These are phyloP conservation scores for Ictalurus furcatus DNA, from an alignment of 2,113 vertebrate species.

Conservation along the genomic window DNA sequence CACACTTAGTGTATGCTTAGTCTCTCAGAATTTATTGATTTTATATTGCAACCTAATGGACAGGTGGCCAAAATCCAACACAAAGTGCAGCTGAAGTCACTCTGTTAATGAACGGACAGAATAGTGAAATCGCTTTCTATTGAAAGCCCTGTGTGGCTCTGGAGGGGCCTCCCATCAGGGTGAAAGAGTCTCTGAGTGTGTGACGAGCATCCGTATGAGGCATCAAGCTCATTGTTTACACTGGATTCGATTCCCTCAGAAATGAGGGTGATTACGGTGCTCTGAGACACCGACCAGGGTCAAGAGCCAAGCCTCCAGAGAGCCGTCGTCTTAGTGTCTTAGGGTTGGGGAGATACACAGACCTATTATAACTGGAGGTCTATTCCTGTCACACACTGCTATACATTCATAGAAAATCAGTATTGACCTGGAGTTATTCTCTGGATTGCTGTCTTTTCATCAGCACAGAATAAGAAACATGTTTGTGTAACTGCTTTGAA, in stretches of 20 bases:
- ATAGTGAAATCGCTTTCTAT: slow-evolving; percentile 41
- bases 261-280: slow-evolving; percentile 54
- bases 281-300: slow-evolving; percentile 51
- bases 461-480: slow-evolving; percentile 1
- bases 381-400: slow-evolving; percentile 42
- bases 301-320: slow-evolving; percentile 49
- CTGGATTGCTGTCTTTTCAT: slow-evolving; percentile 15
- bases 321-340: slow-evolving; percentile 35
- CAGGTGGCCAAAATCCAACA: slow-evolving; percentile 29
- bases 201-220: slow-evolving; percentile 60
- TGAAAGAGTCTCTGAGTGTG: slow-evolving; percentile 51
- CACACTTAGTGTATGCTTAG: slow-evolving; percentile 42
- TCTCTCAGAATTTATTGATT: slow-evolving; percentile 22
- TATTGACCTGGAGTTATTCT: slow-evolving; percentile 31
- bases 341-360: slow-evolving; percentile 30
- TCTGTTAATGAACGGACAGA: slow-evolving; percentile 41
- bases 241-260: slow-evolving; percentile 52
- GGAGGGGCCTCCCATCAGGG: slow-evolving; percentile 30
- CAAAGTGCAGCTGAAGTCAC: slow-evolving; percentile 19
- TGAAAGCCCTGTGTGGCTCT: slow-evolving; percentile 35
- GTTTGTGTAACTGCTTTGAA: slow-evolving; percentile 8
- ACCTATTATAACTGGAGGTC: slow-evolving; percentile 46
- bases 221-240: slow-evolving; percentile 50
- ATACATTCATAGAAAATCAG: slow-evolving; percentile 38
- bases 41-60: slow-evolving; percentile 31